These are phyloP conservation scores for Campoplex capitator DNA, from an alignment of 2,888 invertebrate genomes.

Conservation along the genomic window DNA sequence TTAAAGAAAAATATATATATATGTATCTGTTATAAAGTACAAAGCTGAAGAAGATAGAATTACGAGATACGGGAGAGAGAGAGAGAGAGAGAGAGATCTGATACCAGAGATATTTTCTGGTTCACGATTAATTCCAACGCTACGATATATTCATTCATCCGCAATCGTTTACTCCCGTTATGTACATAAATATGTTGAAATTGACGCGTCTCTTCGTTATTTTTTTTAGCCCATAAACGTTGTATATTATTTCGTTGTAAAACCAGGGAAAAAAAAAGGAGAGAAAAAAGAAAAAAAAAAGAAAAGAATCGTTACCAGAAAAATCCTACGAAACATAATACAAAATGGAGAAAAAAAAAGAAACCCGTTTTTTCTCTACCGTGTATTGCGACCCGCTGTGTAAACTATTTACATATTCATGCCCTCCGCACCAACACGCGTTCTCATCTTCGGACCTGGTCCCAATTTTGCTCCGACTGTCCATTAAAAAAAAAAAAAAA, in stretches of 20 bases:
- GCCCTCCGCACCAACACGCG: slow-evolving; percentile 10
- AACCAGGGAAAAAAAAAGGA: background rate
- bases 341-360: slow-evolving; percentile 26
- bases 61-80: slow-evolving; percentile 31
- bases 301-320: background rate
- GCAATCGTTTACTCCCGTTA: slow-evolving; percentile 71
- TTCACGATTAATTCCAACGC: slow-evolving; percentile 61
- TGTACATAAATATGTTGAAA: slow-evolving; percentile 68
- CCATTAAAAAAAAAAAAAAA: slow-evolving; percentile 29
- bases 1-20: background rate
- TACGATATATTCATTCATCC: slow-evolving; percentile 67
- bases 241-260: slow-evolving; percentile 39
- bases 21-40: slow-evolving; percentile 17
- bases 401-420: slow-evolving; percentile 63
- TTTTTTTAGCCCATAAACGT: slow-evolving; percentile 35
- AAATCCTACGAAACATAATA: slow-evolving; percentile 28
- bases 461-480: slow-evolving; percentile 42
- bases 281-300: background rate
- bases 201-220: slow-evolving; percentile 59
- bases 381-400: slow-evolving; percentile 38
- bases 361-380: slow-evolving; percentile 49
- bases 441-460: slow-evolving; percentile 20
- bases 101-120: slow-evolving; percentile 57
- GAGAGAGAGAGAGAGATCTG: slow-evolving; percentile 30
- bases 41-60: slow-evolving; percentile 35